Base-by-base conservation (phyloP, 1,140 invertebrate species). In the Magallana gigas region DNA sequence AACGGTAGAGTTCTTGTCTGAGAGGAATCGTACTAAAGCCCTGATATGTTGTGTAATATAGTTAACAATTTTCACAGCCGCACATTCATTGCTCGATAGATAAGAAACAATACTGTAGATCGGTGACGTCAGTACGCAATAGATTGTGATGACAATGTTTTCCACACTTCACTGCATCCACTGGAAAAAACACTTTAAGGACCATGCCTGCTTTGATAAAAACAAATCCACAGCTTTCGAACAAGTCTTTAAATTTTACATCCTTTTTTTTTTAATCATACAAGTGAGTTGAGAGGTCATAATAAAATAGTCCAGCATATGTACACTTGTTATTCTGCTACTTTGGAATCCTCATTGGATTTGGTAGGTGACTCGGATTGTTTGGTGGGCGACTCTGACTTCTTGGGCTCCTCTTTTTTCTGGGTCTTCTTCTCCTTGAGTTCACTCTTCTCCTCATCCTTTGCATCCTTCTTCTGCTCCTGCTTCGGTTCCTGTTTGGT, bases 401-500 rank as follows among this genome's bases (percentile, higher is more conserved):
- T 76, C 68, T 76, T 36, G 12, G 23, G 68, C 23, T 76, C 68
- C 68, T 76, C 68, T 23, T 76, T 76, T 29, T 76, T 23, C 23
- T 36, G 23, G 18, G 60, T 48, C 76, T 81, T 56, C 16, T 83
- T 83, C 81, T 57, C 81, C 48, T 57, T 83, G 5, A 58, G 18
- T 56, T 83, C 81, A 1, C 16, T 23, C 16, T 58, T 83, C 16
- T 83, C 81, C 57, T 83, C 81, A 18, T 82, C 29, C 56, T 82
- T 82, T 11, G 48, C 80, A 6, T 57, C 36, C 16, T 57, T 57
- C 14, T 82, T 82, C n/a, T 57, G 36, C 14, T 8, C n/a, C 29
- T 57, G 48, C 57, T 82, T 82, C 29, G 12, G 11, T 56, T 57
- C 12, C 36, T 48, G 48, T 11, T 82, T 29, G 3, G 12, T 82